These are phyloP conservation scores for Delia radicum DNA, from an alignment of 1,140 invertebrate species.

Conservation along the genomic window DNA sequence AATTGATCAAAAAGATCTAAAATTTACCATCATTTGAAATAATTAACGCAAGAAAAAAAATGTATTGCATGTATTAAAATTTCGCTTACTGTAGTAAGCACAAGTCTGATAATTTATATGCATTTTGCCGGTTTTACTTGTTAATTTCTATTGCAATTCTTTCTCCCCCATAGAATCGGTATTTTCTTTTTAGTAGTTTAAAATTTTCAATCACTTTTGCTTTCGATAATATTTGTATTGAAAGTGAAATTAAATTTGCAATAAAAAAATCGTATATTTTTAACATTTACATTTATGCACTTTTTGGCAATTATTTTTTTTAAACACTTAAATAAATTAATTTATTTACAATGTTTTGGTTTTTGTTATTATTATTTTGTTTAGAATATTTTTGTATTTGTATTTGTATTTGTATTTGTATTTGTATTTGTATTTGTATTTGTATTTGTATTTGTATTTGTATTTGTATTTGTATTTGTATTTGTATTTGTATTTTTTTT, in stretches of 20 bases:
- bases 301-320: neutral
- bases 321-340: neutral
- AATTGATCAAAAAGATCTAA: no score
- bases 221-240: neutral
- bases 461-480: neutral
- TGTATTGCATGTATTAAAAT: no score
- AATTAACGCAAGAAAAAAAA: no score
- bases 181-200: no score
- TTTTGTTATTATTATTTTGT: neutral
- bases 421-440: no score
- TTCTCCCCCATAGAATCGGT: no score
- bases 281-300: no score
- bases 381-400: neutral
- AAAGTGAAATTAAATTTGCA: constrained; percentile 9
- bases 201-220: neutral
- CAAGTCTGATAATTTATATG: no score
- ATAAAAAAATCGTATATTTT: neutral
- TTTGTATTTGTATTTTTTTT: neutral
- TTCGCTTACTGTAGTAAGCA: no score
- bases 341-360: neutral
- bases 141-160: no score
- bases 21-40: no score
- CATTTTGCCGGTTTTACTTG: no score
- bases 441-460: neutral
- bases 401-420: neutral